These are phyloP conservation scores for Fukomys damarensis DNA, from an alignment of 2,113 vertebrate species.

Conservation along the genomic window DNA sequence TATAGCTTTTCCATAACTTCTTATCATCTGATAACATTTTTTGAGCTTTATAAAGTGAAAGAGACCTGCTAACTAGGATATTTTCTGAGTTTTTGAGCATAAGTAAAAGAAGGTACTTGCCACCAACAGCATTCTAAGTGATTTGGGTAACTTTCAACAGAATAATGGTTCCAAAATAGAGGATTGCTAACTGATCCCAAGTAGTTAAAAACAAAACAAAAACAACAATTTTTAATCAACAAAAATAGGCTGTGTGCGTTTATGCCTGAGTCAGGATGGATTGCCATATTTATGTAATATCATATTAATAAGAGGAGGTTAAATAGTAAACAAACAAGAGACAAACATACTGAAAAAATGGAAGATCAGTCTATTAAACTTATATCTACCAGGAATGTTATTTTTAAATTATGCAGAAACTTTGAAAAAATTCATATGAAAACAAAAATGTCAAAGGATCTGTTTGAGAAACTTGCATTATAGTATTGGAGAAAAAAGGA, in stretches of 20 bases:
- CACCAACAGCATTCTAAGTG: neutral
- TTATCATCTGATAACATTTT: neutral
- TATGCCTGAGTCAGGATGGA: neutral
- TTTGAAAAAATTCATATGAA: constrained; percentile 6
- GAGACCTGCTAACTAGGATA: neutral
- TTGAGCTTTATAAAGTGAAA: neutral
- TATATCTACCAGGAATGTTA: constrained; percentile 12
- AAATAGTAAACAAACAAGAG: constrained; percentile 26
- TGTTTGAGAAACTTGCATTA: neutral
- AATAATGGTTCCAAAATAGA: neutral
- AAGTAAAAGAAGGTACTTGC: neutral
- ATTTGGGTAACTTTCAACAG: neutral
- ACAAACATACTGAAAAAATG: neutral
- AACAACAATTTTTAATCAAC: neutral
- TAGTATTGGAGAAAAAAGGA: neutral
- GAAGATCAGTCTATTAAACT: neutral
- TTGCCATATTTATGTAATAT: neutral
- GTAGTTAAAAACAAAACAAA: constrained; percentile 34
- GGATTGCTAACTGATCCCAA: neutral
- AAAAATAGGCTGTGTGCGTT: neutral
- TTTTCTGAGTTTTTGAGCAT: neutral
- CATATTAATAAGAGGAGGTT: neutral
- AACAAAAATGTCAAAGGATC: constrained; percentile 12
- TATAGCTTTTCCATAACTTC: neutral
- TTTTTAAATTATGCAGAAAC: constrained; percentile 25